Conservation (phyloP, 2,888 invertebrate genomes). For the Oxytorus armatus region DNA sequence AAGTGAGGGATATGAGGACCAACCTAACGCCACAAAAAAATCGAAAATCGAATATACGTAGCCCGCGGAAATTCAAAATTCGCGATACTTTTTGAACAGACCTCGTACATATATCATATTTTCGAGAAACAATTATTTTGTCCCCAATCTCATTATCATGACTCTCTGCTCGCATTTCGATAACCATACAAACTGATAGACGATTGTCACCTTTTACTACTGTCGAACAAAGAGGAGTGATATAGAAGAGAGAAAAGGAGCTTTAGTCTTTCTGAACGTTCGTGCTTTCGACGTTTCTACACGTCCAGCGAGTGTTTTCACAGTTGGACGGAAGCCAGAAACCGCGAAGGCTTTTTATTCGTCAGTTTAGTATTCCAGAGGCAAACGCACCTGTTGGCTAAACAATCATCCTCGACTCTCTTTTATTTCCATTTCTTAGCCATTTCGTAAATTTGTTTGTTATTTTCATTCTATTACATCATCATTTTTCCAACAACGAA, state of each 20-base stretch:
- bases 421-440: conserved; percentile 34
- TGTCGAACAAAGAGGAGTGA: background rate
- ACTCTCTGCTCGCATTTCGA: conserved; percentile 41
- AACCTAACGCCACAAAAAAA: too few relatives aligned
- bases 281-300: conserved; percentile 40
- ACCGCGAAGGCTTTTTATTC: conserved; percentile 49
- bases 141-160: too few relatives aligned
- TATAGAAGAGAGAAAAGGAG: conserved; percentile 19
- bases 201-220: conserved; percentile 22
- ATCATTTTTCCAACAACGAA: conserved; percentile 52
- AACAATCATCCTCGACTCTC: conserved; percentile 53
- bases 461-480: conserved; percentile 37
- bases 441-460: conserved; percentile 42
- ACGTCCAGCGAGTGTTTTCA: conserved; percentile 46
- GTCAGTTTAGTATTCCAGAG: conserved; percentile 54
- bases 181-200: conserved; percentile 59
- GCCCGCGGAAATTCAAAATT: too few relatives aligned
- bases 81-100: too few relatives aligned
- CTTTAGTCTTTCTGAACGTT: conserved; percentile 39
- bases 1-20: too few relatives aligned
- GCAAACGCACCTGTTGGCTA: conserved; percentile 66
- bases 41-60: too few relatives aligned
- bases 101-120: too few relatives aligned
- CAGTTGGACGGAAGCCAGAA: conserved; percentile 62
- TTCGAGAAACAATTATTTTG: too few relatives aligned